Conservation (phyloP, 2,888 invertebrate genomes). For the Scrobipalpa atriplicella region DNA sequence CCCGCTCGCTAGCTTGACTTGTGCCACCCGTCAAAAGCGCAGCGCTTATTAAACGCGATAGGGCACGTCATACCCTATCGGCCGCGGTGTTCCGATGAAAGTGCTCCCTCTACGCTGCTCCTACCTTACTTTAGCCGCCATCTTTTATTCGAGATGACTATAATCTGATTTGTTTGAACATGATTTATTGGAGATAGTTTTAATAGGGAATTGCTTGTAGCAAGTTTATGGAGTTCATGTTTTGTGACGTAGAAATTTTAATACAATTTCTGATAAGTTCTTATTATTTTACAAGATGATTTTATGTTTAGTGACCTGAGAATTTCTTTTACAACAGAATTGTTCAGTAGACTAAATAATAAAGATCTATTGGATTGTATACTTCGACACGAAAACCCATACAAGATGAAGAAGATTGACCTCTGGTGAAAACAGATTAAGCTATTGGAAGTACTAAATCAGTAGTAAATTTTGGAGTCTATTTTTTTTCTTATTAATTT, state of each 20-base stretch:
- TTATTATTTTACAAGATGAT: too few relatives aligned
- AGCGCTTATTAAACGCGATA: conserved; percentile 66
- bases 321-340: too few relatives aligned
- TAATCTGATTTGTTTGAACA: conserved; percentile 13
- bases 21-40: conserved; percentile 52
- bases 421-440: too few relatives aligned
- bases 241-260: background rate
- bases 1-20: conserved; percentile 25
- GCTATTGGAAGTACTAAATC: too few relatives aligned
- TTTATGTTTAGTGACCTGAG: too few relatives aligned
- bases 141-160: conserved; percentile 14
- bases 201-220: background rate
- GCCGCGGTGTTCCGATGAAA: conserved; percentile 34
- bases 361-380: too few relatives aligned
- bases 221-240: background rate
- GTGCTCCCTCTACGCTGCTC: background rate
- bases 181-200: background rate
- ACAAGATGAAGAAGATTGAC: too few relatives aligned
- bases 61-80: conserved; percentile 64
- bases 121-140: conserved; percentile 1
- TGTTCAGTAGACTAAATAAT: too few relatives aligned
- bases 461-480: too few relatives aligned
- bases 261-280: background rate
- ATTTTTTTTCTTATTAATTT: too few relatives aligned
- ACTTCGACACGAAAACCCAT: too few relatives aligned